phyloP scores from a whole-genome alignment of 2,888 invertebrate genomes.

The Amphiduros pacificus region DNA sequence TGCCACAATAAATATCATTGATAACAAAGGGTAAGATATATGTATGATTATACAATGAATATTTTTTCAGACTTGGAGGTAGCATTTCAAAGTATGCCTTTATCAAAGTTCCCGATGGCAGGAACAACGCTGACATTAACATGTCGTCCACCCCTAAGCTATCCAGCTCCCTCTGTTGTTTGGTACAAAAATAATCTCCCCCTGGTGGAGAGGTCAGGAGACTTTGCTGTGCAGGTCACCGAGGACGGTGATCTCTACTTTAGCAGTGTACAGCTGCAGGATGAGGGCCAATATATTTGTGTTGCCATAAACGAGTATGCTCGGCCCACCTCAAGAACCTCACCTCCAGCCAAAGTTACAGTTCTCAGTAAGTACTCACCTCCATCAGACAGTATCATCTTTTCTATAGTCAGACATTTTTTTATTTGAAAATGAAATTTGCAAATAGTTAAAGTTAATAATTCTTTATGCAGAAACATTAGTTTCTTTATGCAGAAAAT shows the following conservation, averaged over 20 bases:
- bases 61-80: conserved; percentile 38
- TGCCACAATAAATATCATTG: background rate
- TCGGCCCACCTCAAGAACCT: conserved; percentile 40
- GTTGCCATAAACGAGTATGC: conserved; percentile 44
- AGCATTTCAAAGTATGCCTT: conserved; percentile 38
- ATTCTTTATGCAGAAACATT: too few relatives aligned
- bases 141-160: conserved; percentile 53
- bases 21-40: background rate
- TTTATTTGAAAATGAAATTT: too few relatives aligned
- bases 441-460: too few relatives aligned
- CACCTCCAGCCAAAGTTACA: conserved; percentile 36
- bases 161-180: conserved; percentile 47
- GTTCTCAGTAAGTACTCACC: conserved; percentile 40
- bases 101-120: conserved; percentile 35
- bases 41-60: background rate
- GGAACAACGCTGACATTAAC: conserved; percentile 44
- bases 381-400: too few relatives aligned
- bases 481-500: too few relatives aligned
- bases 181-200: conserved; percentile 52
- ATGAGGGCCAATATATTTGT: conserved; percentile 50
- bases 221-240: conserved; percentile 10
- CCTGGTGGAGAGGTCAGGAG: conserved; percentile 32
- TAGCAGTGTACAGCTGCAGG: conserved; percentile 38
- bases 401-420: too few relatives aligned
- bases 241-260: conserved; percentile 37